Base-by-base conservation (phyloP, 2,888 invertebrate genomes). In the Bibio marci region DNA sequence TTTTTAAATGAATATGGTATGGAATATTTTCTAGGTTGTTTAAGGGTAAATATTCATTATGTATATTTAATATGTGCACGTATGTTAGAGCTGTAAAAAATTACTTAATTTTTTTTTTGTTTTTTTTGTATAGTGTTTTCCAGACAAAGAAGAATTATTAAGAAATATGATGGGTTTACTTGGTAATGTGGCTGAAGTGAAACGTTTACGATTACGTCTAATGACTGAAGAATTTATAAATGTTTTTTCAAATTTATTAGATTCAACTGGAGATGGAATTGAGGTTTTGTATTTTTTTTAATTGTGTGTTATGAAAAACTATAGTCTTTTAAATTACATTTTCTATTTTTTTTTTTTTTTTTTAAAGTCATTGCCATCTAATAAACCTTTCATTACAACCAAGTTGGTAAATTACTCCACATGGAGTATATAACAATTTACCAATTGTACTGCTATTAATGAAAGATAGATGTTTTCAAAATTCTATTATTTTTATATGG, bases 151-250 rank as follows among this genome's bases (percentile, higher is more conserved):
- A 45, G 92, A 94, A 56, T 62, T 97, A 31, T 67, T 95, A 35
- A 69, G 95, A 35, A 97, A 97, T 58, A 97, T 97, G 95, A 94
- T 97, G 94, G 97, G 95, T 2, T 64, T 88, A 11, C 64, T 92
- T 46, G 95, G 95, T 6, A 97, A 97, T 60, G 91, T 97, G 7
- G 94, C 95, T 1, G 97, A 97, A 64, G 95, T 95, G 0, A 72
- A 76, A 41, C 67, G 73, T 46, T 65, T 97, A 15, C 71, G 95
- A 19, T 71, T 74, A 4, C 73, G 80, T 46, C 67, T 97, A 38
- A 88, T 95, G 85, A 78, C 81, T 43, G 65, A 75, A 41, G 73
- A 80, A 48, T 91, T 88, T 58, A 75, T 95, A 26, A 64, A 70
- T 2, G 86, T 91, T 3, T 94, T 95, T 63, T 80, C 85, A 43